Base-by-base conservation (phyloP, 2,113 vertebrate species). In the Catagonus wagneri region DNA sequence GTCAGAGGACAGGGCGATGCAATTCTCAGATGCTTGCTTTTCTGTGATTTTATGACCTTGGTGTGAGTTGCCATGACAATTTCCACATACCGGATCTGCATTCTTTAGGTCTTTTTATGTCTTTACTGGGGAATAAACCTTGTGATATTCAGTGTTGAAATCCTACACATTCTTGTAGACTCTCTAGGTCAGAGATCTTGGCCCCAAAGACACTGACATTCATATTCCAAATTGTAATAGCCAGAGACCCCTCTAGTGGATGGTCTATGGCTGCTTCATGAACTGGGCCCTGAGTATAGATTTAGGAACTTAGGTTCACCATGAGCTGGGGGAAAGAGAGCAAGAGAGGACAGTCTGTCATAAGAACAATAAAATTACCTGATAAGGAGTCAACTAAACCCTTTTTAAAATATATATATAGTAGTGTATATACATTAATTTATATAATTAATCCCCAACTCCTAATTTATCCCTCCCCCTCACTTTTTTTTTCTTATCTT, bases 41-140 rank as follows among this genome's bases (percentile, higher is more conserved):
- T 84, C 69, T 60, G 25, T 29, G 85, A 88, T 74, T 76, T 32
- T 52, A 39, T 93, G 92, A 95, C 72, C 90, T 39, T 44, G 66
- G 23, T 60, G 78, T 92, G 90, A 90, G 97, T 96, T 98, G 88
- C 94, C 91, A 96, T 97, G 95, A 94, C 66, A 94, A 96, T 96
- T 74, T 95, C 50, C 60, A 74, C n/a, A 81, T 58, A 88, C 60
- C 2, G 78, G 84, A 96, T 44, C 7, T 9, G 39, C 8, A 80
- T 71, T 94, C 50, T 93, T 81, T 94, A n/a, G 54, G 23, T 61
- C 34, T 63, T 83, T 87, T 87, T 39, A 54, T 61, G 50, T 75
- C 94, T 44, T 87, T 32, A 74, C 25, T 32, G 36, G 36, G 27
- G 32, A 68, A 36, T 68, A 83, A 83, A 68, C 6, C 52, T 60